Evolutionary conservation across 2,797 vertebrate species (phyloP).

Genomic region (Aselliscus stoliczkanus): DNA sequence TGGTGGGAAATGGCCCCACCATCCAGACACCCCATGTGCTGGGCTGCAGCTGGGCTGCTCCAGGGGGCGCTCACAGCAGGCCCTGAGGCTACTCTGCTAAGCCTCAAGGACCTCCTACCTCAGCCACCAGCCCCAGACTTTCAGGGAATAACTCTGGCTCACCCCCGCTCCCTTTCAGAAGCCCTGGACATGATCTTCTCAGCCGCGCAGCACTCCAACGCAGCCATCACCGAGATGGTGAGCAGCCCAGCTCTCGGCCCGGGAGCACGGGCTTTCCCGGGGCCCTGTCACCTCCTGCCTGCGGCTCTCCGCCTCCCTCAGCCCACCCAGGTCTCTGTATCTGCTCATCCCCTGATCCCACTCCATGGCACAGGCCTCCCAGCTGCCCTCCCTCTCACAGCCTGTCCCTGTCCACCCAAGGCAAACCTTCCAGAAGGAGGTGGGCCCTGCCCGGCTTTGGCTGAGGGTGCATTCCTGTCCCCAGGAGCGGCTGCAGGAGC

Average conservation of each 20-base stretch:
- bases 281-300: not conserved
- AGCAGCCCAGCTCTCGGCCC: not conserved
- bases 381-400: not conserved
- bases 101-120: not conserved
- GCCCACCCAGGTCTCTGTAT: not conserved
- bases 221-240: conserved; percentile 89
- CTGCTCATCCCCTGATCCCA: not conserved
- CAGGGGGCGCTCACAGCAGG: not conserved
- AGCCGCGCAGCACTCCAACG: conserved; percentile 90
- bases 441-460: not conserved
- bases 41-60: not conserved
- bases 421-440: not conserved
- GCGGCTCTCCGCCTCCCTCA: not conserved
- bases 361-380: not conserved
- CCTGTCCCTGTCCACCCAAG: not conserved
- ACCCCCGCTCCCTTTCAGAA: conserved; percentile 76
- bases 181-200: conserved; percentile 89
- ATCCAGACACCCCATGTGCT: not conserved
- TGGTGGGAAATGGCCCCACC: not conserved
- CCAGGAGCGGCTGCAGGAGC: conserved; percentile 89
- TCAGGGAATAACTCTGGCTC: not conserved
- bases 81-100: not conserved
- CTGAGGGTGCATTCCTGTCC: not conserved
- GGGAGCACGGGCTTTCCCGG: not conserved
- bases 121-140: not conserved